Evolutionary conservation across 1,140 invertebrate genomes (phyloP).

Genomic region (Paracyclopina nana): DNA sequence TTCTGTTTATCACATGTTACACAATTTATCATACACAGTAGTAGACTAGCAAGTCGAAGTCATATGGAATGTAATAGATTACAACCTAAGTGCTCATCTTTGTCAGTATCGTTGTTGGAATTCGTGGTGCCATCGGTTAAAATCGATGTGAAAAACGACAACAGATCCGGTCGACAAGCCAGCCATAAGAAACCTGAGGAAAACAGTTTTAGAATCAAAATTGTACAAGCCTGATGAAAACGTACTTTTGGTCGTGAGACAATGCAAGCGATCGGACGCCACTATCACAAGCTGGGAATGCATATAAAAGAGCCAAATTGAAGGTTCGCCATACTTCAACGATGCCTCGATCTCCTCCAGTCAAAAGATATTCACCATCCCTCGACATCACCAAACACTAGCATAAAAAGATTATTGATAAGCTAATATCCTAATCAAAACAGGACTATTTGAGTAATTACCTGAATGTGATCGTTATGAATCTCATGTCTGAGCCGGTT

Average conservation of each 20-base stretch:
- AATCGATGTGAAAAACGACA: conserved; percentile 97
- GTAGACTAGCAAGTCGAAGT: no score
- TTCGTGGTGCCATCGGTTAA: conserved; percentile 98
- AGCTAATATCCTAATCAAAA: conserved; percentile 6
- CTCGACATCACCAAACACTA: conserved; percentile 82
- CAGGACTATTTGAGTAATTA: no score
- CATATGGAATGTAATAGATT: no score
- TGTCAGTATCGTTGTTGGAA: conserved; percentile 54
- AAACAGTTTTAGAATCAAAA: conserved; percentile 18
- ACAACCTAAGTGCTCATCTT: no score
- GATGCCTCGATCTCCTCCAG: conserved; percentile 83
- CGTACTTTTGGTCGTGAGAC: conserved; percentile 91
- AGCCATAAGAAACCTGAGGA: conserved; percentile 71
- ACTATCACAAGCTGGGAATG: conserved; percentile 87
- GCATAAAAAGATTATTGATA: conserved; percentile 21
- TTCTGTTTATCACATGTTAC: no score
- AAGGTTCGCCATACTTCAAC: conserved; percentile 96
- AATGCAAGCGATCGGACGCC: conserved; percentile 75
- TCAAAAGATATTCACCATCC: conserved; percentile 94
- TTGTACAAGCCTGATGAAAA: conserved; percentile 17
- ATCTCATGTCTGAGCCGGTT: conserved; percentile 62
- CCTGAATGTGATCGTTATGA: conserved; percentile 86
- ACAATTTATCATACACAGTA: no score
- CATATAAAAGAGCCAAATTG: conserved; percentile 85
- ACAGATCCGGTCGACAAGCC: conserved; percentile 90